A percentile compares a stretch with the other conserved stretches of the same genome.
phyloP scores from a whole-genome alignment of 2,113 vertebrate genomes.

The Alouatta palliata region DNA sequence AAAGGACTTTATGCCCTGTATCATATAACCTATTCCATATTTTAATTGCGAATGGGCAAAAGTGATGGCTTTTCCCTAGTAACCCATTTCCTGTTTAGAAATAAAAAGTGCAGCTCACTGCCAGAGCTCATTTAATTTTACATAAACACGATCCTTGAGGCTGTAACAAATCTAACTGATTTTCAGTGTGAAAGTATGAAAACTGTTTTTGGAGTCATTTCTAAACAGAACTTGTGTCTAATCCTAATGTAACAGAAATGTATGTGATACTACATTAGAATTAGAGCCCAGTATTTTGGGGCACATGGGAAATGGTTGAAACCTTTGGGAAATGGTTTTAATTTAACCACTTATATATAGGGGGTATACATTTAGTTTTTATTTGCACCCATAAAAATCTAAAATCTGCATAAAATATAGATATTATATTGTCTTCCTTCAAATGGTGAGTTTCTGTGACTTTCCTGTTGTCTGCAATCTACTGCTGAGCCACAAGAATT shows the following conservation, averaged over 20 bases:
- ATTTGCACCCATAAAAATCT: not conserved
- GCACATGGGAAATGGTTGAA: no score
- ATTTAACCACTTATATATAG: not conserved
- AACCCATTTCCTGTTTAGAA: no score
- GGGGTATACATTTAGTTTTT: not conserved
- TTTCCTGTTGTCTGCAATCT: not conserved
- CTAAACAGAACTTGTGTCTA: no score
- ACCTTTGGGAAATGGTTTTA: not conserved
- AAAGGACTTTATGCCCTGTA: not conserved
- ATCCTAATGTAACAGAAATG: no score
- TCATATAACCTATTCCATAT: not conserved
- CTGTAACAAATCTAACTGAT: no score
- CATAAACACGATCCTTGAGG: no score
- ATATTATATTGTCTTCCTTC: not conserved
- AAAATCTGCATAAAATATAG: not conserved
- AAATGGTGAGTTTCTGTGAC: not conserved
- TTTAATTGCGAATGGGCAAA: not conserved
- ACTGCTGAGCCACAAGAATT: not conserved
- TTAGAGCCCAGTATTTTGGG: no score
- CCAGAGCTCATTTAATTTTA: no score
- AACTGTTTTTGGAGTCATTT: no score
- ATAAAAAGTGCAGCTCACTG: no score
- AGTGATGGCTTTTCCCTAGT: not conserved
- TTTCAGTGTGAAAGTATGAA: no score
- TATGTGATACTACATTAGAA: no score